Percentiles rank a stretch among this genome's conserved stretches.
These are phyloP conservation scores for Drosophila watanabei DNA, from an alignment of 1,140 invertebrate genomes.

Conservation along the genomic window DNA sequence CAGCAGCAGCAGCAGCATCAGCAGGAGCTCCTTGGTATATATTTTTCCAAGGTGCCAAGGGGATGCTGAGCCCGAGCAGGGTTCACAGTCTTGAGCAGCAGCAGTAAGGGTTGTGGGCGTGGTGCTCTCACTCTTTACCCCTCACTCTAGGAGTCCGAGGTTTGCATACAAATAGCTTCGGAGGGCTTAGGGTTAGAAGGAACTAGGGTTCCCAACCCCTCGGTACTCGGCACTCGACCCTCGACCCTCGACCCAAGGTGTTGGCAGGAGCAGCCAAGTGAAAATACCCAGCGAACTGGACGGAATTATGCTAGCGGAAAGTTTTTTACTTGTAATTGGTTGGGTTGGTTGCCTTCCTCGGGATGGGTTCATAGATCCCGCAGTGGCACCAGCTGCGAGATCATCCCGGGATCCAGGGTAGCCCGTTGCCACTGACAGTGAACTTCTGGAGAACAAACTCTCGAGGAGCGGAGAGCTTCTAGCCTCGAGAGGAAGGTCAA, in stretches of 20 bases:
- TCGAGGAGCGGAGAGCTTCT: slow-evolving; percentile 12
- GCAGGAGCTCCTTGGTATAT: slow-evolving; percentile 14
- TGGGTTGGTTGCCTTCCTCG: slow-evolving; percentile 21
- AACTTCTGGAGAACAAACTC: slow-evolving; percentile 17
- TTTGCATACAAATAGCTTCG: slow-evolving; percentile 57
- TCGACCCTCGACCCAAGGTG: slow-evolving; percentile 33
- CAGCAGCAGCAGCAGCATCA: not conserved
- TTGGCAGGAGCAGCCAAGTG: slow-evolving; percentile 59
- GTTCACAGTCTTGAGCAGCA: slow-evolving; percentile 5
- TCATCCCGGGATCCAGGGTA: slow-evolving; percentile 22
- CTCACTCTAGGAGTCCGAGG: slow-evolving; percentile 29
- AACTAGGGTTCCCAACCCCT: slow-evolving; percentile 34
- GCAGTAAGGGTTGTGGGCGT: not conserved
- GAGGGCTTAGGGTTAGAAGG: slow-evolving; percentile 27
- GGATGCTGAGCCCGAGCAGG: slow-evolving; percentile 37
- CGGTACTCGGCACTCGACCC: slow-evolving; percentile 2
- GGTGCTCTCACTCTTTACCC: not conserved
- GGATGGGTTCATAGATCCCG: slow-evolving; percentile 17
- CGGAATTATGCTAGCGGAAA: slow-evolving; percentile 60
- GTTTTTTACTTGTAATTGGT: slow-evolving; percentile 62
- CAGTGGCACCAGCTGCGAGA: slow-evolving; percentile 34
- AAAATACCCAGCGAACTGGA: slow-evolving; percentile 63
- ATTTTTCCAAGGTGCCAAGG: slow-evolving; percentile 20
- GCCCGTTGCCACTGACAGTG: slow-evolving; percentile 15
- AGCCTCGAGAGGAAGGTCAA: slow-evolving; percentile 60